phyloP scores from a whole-genome alignment of 2,888 invertebrate genomes.

The Xestia xanthographa region DNA sequence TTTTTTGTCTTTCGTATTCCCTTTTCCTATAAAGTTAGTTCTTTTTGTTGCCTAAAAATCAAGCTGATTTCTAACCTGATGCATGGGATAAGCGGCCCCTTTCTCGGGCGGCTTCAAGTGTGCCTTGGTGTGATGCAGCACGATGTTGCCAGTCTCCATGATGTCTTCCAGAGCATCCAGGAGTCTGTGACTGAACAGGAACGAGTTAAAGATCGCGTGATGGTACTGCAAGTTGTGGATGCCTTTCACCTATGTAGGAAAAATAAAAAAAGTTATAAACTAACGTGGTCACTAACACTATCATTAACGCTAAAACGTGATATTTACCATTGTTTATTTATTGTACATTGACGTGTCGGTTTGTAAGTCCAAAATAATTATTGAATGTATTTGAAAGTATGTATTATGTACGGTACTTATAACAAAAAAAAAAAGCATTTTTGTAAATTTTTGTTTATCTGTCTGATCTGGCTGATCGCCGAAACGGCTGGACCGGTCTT shows the following conservation, averaged over 20 bases:
- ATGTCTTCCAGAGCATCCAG: slow-evolving; percentile 89
- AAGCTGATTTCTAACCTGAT: slow-evolving; percentile 81
- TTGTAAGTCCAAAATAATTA: no score
- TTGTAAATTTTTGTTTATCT: no score
- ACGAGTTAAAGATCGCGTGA: slow-evolving; percentile 86
- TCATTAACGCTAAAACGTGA: no score
- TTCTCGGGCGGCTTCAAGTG: slow-evolving; percentile 91
- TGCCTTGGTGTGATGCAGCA: slow-evolving; percentile 91
- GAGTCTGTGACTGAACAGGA: slow-evolving; percentile 85
- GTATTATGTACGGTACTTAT: no score
- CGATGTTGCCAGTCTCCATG: slow-evolving; percentile 89
- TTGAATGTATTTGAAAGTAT: no score
- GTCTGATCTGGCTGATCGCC: no score
- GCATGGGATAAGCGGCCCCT: slow-evolving; percentile 91
- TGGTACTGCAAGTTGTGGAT: slow-evolving; percentile 91
- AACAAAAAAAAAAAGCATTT: no score
- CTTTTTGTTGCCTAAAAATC: neutral
- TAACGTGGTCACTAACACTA: neutral
- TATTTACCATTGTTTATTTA: no score
- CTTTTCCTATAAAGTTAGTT: neutral
- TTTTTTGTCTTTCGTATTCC: neutral
- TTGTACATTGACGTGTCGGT: no score
- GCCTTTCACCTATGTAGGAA: slow-evolving; percentile 87
- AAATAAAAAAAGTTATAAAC: neutral
- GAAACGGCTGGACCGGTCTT: no score